Evolutionary conservation across 1,140 invertebrate species (phyloP).

Genomic region (Mesaphorura yosii): DNA sequence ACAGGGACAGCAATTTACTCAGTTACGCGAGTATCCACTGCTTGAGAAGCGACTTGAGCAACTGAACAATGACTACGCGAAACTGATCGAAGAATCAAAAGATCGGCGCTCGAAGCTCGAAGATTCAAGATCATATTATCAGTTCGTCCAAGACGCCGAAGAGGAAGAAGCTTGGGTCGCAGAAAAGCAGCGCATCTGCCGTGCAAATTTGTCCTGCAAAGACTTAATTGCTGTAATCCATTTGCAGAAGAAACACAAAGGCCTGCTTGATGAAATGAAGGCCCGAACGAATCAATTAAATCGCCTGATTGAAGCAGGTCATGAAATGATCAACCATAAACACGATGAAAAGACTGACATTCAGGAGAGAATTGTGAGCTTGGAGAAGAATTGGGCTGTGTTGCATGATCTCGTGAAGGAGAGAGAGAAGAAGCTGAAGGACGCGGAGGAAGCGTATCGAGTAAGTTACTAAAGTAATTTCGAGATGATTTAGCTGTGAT

Average conservation of each 20-base stretch:
- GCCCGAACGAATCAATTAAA: conserved; percentile 65
- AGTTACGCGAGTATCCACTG: conserved; percentile 49
- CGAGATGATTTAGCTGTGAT: not conserved
- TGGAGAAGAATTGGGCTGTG: conserved; percentile 73
- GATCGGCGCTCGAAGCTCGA: conserved; percentile 69
- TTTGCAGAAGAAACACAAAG: conserved; percentile 86
- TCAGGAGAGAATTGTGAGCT: conserved; percentile 60
- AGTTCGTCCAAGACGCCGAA: conserved; percentile 87
- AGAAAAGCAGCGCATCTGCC: conserved; percentile 80
- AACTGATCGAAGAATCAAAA: conserved; percentile 57
- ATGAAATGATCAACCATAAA: conserved; percentile 52
- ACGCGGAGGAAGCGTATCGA: conserved; percentile 86
- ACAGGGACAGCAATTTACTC: conserved; percentile 46
- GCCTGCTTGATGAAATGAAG: conserved; percentile 80
- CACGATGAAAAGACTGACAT: conserved; percentile 67
- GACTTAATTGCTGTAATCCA: conserved; percentile 80
- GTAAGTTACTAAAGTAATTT: too few relatives aligned
- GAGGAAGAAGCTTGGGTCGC: conserved; percentile 87
- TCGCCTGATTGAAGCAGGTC: conserved; percentile 58
- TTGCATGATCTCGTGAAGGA: conserved; percentile 71
- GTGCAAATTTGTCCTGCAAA: conserved; percentile 79
- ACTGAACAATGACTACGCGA: conserved; percentile 45
- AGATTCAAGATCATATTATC: conserved; percentile 83
- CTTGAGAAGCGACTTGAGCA: conserved; percentile 56
- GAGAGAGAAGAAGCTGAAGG: conserved; percentile 73